Base-by-base conservation (phyloP, 2,113 vertebrate genomes). In the Pleuronectes platessa region DNA sequence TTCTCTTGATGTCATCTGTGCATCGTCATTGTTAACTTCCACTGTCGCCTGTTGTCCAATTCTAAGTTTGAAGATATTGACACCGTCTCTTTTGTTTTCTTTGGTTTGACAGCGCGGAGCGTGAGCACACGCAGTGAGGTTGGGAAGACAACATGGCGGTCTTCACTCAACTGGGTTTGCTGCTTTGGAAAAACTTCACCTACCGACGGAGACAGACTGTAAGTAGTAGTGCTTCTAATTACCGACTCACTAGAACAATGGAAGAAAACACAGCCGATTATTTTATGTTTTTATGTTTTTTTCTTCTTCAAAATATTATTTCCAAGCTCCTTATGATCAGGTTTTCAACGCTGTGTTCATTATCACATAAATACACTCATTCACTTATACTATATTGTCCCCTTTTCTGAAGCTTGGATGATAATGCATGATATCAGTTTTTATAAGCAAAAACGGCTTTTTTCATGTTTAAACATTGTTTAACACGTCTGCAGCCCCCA, bases 111-210 rank as follows among this genome's bases (percentile, higher is more conserved):
- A 98, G 97, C 95, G 94, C 94, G 94, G 95, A 92, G 84, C 89
- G 76, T 82, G 21, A 74, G 90, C 78, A 72, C 71, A 91, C 92
- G 94, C 91, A 78, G 67, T 79, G 76, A 78, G 87, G 54, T 76
- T 77, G 86, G 86, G 93, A 84, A 77, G 85, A 89, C 90, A 92
- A 90, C 87, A 99, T 99, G 98, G 93, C 96, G 65, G 94, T 95
- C 88, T 97, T 95, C 94, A 94, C 97, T 1, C 98, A 99, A 88
- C 83, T 99, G 93, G 95, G 96, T 59, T 91, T 99, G 92, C 93
- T 99, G 88, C 94, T 99, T 0, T 99, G 98, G 98, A 99, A 99
- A 93, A 99, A 99, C 89, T 96, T 99, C 87, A 98, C 98, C 3
- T 99, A 94, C 87, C 91, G 97, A 92, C 95, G 96, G 93, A 90